These are phyloP conservation scores for Brevimyrus niger DNA, from an alignment of 2,113 vertebrate genomes.

Conservation along the genomic window DNA sequence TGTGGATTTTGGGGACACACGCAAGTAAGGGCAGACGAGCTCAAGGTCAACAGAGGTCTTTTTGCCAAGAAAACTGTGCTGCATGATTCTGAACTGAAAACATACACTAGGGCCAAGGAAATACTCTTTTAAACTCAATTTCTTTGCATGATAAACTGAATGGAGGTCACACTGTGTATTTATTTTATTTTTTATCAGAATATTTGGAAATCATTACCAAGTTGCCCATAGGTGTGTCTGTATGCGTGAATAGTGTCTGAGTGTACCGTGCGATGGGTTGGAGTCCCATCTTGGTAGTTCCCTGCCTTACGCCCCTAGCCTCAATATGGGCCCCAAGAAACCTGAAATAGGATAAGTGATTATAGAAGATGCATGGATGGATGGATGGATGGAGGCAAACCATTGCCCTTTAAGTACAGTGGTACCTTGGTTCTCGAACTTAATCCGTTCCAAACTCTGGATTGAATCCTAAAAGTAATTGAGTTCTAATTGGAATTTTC, in stretches of 20 bases:
- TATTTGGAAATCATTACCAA: background rate
- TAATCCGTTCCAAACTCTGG: too few species aligned
- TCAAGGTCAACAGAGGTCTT: background rate
- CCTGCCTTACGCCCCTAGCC: background rate
- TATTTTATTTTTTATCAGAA: background rate
- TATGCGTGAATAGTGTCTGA: background rate
- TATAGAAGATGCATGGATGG: background rate
- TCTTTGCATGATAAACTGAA: background rate
- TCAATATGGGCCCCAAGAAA: background rate
- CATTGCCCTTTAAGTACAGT: background rate
- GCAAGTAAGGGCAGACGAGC: conserved; percentile 78
- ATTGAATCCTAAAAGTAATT: too few species aligned
- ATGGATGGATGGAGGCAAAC: background rate
- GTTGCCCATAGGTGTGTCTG: background rate
- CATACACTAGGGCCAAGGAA: background rate
- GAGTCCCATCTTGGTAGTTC: background rate
- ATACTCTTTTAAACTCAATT: background rate
- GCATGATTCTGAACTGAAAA: background rate
- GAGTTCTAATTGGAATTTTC: too few species aligned
- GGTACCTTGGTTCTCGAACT: too few species aligned
- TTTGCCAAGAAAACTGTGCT: background rate
- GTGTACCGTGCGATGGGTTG: background rate
- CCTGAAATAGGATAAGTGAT: background rate
- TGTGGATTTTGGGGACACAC: conserved; percentile 94
- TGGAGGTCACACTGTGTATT: background rate